Conservation (phyloP, 2,113 vertebrate species). For the Raja brachyura region DNA sequence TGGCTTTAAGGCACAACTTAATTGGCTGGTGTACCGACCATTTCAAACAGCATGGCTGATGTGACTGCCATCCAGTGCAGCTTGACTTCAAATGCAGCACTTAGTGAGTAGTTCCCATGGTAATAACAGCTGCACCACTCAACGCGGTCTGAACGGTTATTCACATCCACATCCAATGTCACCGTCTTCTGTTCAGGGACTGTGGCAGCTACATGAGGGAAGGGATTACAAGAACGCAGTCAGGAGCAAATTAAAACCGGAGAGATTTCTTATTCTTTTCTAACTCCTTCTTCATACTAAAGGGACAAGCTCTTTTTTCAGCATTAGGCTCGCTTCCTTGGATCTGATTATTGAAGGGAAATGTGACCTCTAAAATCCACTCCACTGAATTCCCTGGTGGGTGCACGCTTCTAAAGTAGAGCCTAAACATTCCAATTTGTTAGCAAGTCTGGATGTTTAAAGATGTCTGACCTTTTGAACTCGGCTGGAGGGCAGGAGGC, state of each 20-base stretch:
- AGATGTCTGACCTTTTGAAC: not conserved
- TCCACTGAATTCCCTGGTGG: not conserved
- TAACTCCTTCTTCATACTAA: no score
- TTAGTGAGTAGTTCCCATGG: conserved; percentile 89
- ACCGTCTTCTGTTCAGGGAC: conserved; percentile 92
- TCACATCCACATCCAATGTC: conserved; percentile 87
- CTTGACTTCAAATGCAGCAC: conserved; percentile 87
- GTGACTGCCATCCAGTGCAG: conserved; percentile 98
- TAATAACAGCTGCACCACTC: conserved; percentile 99
- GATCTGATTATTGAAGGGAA: not conserved
- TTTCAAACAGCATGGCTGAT: conserved; percentile 90
- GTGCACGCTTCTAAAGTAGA: not conserved
- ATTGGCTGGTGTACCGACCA: conserved; percentile 62
- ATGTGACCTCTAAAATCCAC: not conserved
- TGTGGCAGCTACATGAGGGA: conserved; percentile 68
- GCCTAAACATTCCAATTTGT: not conserved
- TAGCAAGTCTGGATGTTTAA: not conserved
- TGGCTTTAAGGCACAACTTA: no score
- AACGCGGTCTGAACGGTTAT: conserved; percentile 83
- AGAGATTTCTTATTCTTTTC: not conserved
- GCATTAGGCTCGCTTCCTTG: not conserved
- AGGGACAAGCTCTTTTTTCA: not conserved
- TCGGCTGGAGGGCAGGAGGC: not conserved
- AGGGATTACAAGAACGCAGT: conserved; percentile 42
- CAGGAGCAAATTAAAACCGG: conserved; percentile 9